Base-by-base conservation (phyloP, 2,888 invertebrate species). In the Drosophila basisetae region DNA sequence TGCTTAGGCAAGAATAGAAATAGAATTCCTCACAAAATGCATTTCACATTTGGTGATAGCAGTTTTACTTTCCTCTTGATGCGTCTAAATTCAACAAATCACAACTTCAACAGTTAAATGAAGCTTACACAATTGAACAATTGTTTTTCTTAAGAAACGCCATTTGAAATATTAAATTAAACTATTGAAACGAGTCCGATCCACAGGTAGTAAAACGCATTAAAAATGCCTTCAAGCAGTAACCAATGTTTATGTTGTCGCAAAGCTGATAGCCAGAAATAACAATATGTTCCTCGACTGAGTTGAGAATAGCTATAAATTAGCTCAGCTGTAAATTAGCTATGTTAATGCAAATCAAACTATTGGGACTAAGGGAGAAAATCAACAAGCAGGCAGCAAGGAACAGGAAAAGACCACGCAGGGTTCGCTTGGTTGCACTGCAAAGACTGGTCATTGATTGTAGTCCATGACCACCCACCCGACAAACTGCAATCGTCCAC, bases 221-320 rank as follows among this genome's bases (percentile, higher is more conserved):
- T 47, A 13, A 22, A 22, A 4, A 47, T 13, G 47, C 47, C 22
- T 13, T 16, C 4, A 9, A 25, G 16, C 47, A 16, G 25, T 25
- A 47, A 47, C 16, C 25, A 47, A 62, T 73, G 70, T 82, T 82
- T 73, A 56, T 70, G 41, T 25, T 41, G 58, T 22, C n/a, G 13
- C 52, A 28, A n/a, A 30, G 18, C 13, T 11, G 52, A 28, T 16
- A 50, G 60, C 30, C 53, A 47, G 68, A 64, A 66, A 58, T 53
- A 49, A 41, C 70, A 84, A 66, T 72, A 66, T 70, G 31, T 52
- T 25, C 55, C 28, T 52, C 56, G 64, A 59, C 39, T 43, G 22
- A 39, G 43, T 50, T 25, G 66, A 65, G 66, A 64, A 69, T 59
- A 65, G 74, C 89, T 89, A 89, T 74, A 82, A 84, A 89, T 89